A percentile compares a stretch with the other conserved stretches of the same genome.
These are phyloP conservation scores for Orchesellides sinensis DNA, from an alignment of 2,888 invertebrate genomes.

Conservation along the genomic window DNA sequence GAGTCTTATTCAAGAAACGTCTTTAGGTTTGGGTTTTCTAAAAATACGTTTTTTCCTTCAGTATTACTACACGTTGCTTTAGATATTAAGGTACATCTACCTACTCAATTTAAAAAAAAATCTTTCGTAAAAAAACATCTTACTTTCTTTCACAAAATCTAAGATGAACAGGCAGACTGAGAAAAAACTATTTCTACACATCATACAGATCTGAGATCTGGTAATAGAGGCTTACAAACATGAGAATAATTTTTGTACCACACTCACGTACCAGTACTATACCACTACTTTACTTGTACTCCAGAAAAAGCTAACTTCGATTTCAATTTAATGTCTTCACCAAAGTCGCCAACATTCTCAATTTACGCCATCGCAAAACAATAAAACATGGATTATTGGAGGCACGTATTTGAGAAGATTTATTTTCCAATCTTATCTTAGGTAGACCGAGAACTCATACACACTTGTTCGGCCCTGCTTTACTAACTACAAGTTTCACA, in stretches of 20 bases:
- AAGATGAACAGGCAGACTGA: background rate
- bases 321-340: slow-evolving; percentile 68
- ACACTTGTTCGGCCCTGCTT: background rate
- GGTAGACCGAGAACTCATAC: slow-evolving; percentile 5
- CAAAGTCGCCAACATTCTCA: slow-evolving; percentile 61
- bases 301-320: slow-evolving; percentile 52
- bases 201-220: too few species aligned
- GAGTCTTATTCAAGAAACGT: too few species aligned
- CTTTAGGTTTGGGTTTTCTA: too few species aligned
- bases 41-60: slow-evolving; percentile 5
- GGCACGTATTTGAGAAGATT: slow-evolving; percentile 64
- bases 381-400: slow-evolving; percentile 68
- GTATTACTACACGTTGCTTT: slow-evolving; percentile 17
- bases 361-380: slow-evolving; percentile 65
- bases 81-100: slow-evolving; percentile 41
- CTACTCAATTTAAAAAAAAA: slow-evolving; percentile 15
- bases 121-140: slow-evolving; percentile 8
- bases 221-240: background rate
- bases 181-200: background rate
- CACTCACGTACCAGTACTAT: slow-evolving; percentile 47
- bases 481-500: background rate
- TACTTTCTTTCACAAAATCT: background rate
- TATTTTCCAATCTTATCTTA: slow-evolving; percentile 41
- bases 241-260: slow-evolving; percentile 34
- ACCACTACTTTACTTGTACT: slow-evolving; percentile 11